Evolutionary conservation across 2,888 invertebrate genomes (phyloP), one percentile per base, ranked within the genome.

Genomic region (Beris chalybata): DNA sequence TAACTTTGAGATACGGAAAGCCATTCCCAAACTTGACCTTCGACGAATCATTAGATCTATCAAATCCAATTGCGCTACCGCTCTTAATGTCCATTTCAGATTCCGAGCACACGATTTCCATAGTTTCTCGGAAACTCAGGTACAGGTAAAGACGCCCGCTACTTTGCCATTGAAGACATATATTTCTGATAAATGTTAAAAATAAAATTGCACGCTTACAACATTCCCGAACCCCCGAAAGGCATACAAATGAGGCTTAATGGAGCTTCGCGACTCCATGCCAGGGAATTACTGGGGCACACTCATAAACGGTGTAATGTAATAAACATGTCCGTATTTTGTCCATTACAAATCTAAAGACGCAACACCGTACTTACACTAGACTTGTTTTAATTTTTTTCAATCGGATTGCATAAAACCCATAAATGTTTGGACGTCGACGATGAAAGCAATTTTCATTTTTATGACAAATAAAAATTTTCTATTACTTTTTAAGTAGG

Each of bases 1-100:
- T 66, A 47, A 45, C 15, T 64, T 43, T 31, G 3, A 22, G 22
- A 22, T 22, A 57, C 61, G 61, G 61, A 61, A 50, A 38, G 52
- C 38, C 48, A 61, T n/a, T 63, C 38, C 15, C 67, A 64, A 48
- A 64, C 64, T 67, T 67, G 67, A 67, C 67, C 67, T 67, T 67
- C 64, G 52, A 52, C 57, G 29, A 57, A 52, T 22, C 30, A 53
- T 54, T 67, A 38, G 31, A 43, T 47, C 45, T 63, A 48, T 50
- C 15, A 52, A 38, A 38, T 38, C 9, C 38, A 38, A 38, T 38
- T 38, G 38, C 38, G 38, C 38, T 38, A 38, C 7, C 38, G 38
- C 38, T 38, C 3, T 38, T 3, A 11, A 31, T 5, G n/a, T 31
- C 12, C 11, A 59, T 59, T 48, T 38, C 12, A 38, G 22, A 52